Evolutionary conservation across 2,797 vertebrate genomes (phyloP).

Genomic region (Esox masquinongy): DNA sequence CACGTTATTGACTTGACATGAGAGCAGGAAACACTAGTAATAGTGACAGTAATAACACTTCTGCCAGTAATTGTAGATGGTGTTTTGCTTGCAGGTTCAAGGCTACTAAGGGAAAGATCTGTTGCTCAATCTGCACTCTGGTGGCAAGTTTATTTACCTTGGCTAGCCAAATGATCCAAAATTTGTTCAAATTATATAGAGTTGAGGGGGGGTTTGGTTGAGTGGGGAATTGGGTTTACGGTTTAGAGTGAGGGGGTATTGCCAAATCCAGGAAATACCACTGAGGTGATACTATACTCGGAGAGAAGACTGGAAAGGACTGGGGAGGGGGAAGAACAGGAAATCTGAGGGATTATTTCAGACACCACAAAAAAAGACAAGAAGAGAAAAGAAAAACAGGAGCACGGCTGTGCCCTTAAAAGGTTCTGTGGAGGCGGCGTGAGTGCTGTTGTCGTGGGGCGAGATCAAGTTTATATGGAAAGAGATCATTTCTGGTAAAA

Average conservation of each 20-base stretch:
- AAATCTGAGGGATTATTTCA: conserved; percentile 69
- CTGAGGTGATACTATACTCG: conserved; percentile 65
- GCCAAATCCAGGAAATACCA: conserved; percentile 77
- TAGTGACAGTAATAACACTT: conserved; percentile 59
- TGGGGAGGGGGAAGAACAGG: conserved; percentile 68
- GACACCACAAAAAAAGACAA: conserved; percentile 48
- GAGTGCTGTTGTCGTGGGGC: conserved; percentile 36
- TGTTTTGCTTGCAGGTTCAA: conserved; percentile 55
- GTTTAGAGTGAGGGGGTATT: conserved; percentile 52
- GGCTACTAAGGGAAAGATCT: conserved; percentile 51
- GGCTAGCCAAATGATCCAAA: conserved; percentile 56
- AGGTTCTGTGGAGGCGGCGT: conserved; percentile 54
- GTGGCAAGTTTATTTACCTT: conserved; percentile 65
- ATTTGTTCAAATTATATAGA: conserved; percentile 71
- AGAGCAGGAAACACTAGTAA: conserved; percentile 50
- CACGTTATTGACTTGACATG: conserved; percentile 60
- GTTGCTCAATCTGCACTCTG: conserved; percentile 45
- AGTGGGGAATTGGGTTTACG: conserved; percentile 35
- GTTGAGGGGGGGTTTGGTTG: conserved; percentile 19
- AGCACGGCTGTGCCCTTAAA: conserved; percentile 61
- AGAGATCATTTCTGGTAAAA: conserved; percentile 59
- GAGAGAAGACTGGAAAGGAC: conserved; percentile 49
- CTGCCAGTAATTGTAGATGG: conserved; percentile 55
- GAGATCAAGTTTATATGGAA: conserved; percentile 56
- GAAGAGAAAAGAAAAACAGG: conserved; percentile 53